These are phyloP conservation scores for Maniola hyperantus DNA, from an alignment of 2,888 invertebrate species.

Conservation along the genomic window DNA sequence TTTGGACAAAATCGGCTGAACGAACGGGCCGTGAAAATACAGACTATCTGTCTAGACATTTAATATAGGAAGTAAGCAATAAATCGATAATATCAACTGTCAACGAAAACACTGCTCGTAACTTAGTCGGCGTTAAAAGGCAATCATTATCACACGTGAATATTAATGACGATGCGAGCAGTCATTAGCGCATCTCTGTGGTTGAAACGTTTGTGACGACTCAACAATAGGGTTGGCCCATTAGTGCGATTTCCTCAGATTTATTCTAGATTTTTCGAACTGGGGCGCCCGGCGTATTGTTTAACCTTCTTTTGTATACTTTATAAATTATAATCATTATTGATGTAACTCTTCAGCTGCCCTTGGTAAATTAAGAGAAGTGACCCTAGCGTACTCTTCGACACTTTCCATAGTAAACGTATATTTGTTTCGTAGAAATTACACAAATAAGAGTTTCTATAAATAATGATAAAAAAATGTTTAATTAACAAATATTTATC, in stretches of 20 bases:
- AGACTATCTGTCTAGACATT: too few species aligned
- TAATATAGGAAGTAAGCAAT: neutral
- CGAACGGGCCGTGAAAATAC: too few species aligned
- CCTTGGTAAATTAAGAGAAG: too few species aligned
- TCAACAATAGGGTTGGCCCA: constrained; percentile 5
- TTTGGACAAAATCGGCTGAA: too few species aligned
- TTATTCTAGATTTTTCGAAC: constrained; percentile 3
- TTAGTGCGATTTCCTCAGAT: constrained; percentile 2
- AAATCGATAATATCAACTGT: constrained; percentile 9
- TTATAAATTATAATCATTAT: neutral
- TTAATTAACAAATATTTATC: too few species aligned
- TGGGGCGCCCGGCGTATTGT: neutral
- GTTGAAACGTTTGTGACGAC: neutral
- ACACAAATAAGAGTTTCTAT: too few species aligned
- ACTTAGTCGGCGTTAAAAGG: constrained; percentile 12
- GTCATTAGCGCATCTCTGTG: constrained; percentile 8
- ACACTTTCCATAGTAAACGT: too few species aligned
- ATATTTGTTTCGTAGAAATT: too few species aligned
- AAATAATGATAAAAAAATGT: too few species aligned
- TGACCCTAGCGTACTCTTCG: too few species aligned
- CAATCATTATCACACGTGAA: constrained; percentile 7
- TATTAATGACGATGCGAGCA: constrained; percentile 13
- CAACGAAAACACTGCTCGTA: neutral
- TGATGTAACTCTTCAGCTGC: neutral
- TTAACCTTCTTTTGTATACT: neutral